Percentiles rank a stretch among this genome's conserved stretches.
Evolutionary conservation across 2,888 invertebrate genomes (phyloP).

Genomic region (Boloria euphrosyne): DNA sequence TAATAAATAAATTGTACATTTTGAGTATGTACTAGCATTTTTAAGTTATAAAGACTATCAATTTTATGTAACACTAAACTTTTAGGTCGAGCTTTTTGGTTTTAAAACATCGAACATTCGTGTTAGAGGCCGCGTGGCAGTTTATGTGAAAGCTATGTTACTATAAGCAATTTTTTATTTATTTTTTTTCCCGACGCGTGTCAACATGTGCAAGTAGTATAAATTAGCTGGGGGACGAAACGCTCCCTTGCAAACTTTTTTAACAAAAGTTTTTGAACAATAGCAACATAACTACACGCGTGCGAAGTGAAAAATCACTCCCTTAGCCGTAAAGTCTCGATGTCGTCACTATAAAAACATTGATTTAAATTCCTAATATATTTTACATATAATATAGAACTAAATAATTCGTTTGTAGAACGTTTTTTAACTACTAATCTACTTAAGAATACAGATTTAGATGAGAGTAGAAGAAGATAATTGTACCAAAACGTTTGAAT

Average conservation of each 20-base stretch:
- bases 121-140: constrained; percentile 53
- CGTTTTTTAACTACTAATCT: too few relatives aligned
- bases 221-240: constrained; percentile 78
- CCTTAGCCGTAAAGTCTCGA: constrained; percentile 54
- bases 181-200: constrained; percentile 74
- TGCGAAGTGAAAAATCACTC: constrained; percentile 75
- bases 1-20: constrained; percentile 7
- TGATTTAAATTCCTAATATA: neutral
- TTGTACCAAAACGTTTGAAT: too few relatives aligned
- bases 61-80: constrained; percentile 49
- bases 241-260: constrained; percentile 76
- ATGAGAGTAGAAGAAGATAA: too few relatives aligned
- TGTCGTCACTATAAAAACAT: constrained; percentile 40
- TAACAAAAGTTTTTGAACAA: constrained; percentile 77
- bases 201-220: constrained; percentile 78
- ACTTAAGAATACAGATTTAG: too few relatives aligned
- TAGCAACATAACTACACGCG: constrained; percentile 73
- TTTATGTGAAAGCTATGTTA: constrained; percentile 73
- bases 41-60: constrained; percentile 49
- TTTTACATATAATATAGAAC: too few relatives aligned
- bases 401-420: too few relatives aligned
- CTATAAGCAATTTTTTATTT: constrained; percentile 67
- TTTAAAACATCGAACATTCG: constrained; percentile 9
- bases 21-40: constrained; percentile 1
- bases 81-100: neutral